Conservation (phyloP, 2,797 vertebrate species). For the Danio tinwini region DNA sequence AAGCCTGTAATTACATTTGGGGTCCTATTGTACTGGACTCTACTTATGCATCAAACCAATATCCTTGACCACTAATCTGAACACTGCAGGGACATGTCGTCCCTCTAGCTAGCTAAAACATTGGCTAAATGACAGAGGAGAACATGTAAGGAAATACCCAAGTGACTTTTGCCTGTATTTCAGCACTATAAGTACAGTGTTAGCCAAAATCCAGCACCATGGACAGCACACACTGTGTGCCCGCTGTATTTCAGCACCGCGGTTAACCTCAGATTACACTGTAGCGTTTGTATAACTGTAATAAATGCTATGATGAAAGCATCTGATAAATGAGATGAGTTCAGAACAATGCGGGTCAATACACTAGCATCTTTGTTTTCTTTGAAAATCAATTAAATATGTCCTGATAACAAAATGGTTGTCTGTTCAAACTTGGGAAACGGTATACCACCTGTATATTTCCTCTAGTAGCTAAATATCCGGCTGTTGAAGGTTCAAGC, state of each 20-base stretch:
- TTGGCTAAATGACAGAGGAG: background rate
- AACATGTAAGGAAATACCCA: constrained; percentile 50
- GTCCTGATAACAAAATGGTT: background rate
- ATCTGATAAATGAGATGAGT: background rate
- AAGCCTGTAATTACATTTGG: constrained; percentile 43
- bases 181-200: constrained; percentile 71
- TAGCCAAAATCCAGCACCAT: background rate
- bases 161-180: constrained; percentile 71
- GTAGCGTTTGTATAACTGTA: background rate
- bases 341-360: background rate
- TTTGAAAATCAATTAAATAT: background rate
- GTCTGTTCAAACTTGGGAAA: background rate
- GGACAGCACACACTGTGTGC: too few species aligned
- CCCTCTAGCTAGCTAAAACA: background rate
- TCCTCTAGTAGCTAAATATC: background rate
- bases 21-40: background rate
- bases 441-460: background rate
- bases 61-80: background rate
- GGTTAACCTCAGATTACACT: background rate
- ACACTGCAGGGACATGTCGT: background rate
- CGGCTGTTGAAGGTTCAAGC: background rate
- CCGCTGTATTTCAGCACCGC: too few species aligned
- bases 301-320: background rate
- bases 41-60: background rate
- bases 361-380: background rate